Evolutionary conservation across 2,888 invertebrate species (phyloP), one percentile per base, ranked within the genome.

Genomic region (Hirtodrosophila alboralis): DNA sequence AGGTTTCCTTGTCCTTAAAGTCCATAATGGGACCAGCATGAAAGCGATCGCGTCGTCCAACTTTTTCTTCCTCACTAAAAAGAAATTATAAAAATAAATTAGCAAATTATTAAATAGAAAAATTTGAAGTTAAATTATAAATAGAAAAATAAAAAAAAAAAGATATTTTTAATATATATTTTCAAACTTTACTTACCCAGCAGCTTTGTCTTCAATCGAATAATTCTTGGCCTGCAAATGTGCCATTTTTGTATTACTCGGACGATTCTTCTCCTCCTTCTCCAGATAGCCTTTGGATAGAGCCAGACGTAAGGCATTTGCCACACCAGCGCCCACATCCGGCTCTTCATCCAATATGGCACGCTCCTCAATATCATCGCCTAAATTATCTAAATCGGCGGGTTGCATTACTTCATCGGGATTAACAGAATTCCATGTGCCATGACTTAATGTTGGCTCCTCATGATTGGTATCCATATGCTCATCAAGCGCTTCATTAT

Each of bases 231-330:
- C 95, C 88, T 95, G 94, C 5, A 96, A 89, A 90, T 96, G 94
- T 4, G 93, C 95, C 91, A 95, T 93, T 77, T 94, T 92, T 0
- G 94, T 93, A 37, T 94, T 94, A 9, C 94, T 94, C 0, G 93
- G 93, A n/a, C 94, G 90, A 89, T 95, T 95, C 54, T 93, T 92
- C 47, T 94, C 93, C 75, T 96, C 96, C 74, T 95, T 95, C 90
- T 97, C 97, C 56, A 98, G 92, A 91, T 97, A 98, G 7, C 97
- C 98, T 92, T 99, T 99, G 87, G 96, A 97, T 89, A 95, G 93
- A 16, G 98, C 98, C 65, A 98, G 91, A 86, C 94, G 94, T 62
- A 99, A 92, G 9, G 98, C 98, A 69, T 96, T 97, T 34, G 95
- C 97, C 59, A 99, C 95, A 44, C 99, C 98, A n/a, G 94, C 93